Evolutionary conservation across 2,113 vertebrate species (phyloP).

Genomic region (Vulpes lagopus): DNA sequence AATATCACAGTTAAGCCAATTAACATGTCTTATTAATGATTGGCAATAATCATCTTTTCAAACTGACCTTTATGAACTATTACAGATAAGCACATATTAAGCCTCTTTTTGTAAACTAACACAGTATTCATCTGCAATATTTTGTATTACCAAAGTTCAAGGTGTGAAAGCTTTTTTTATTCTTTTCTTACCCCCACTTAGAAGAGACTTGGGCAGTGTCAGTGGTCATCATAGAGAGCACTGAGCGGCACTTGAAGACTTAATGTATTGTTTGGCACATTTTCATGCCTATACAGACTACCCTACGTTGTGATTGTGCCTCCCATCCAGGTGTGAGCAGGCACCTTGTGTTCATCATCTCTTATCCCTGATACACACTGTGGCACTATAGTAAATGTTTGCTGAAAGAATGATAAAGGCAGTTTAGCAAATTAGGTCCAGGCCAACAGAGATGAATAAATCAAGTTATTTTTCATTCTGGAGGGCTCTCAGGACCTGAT

Average conservation of each 20-base stretch:
- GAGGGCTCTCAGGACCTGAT: constrained; percentile 16
- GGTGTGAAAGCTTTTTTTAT: constrained; percentile 3
- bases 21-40: constrained; percentile 64
- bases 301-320: background rate
- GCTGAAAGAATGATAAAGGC: background rate
- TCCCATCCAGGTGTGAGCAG: background rate
- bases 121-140: background rate
- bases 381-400: background rate
- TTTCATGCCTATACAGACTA: background rate
- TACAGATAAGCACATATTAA: background rate
- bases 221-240: background rate
- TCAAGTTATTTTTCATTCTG: background rate
- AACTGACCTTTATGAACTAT: constrained; percentile 47
- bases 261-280: background rate
- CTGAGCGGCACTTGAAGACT: background rate
- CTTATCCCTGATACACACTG: background rate
- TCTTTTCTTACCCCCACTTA: background rate
- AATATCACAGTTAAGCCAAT: constrained; percentile 45
- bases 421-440: constrained; percentile 27
- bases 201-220: background rate
- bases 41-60: constrained; percentile 49
- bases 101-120: background rate
- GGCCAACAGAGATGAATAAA: constrained; percentile 30
- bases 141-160: background rate
- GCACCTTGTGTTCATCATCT: background rate